phyloP scores from a whole-genome alignment of 2,113 vertebrate genomes.

The Podarcis cretensis region DNA sequence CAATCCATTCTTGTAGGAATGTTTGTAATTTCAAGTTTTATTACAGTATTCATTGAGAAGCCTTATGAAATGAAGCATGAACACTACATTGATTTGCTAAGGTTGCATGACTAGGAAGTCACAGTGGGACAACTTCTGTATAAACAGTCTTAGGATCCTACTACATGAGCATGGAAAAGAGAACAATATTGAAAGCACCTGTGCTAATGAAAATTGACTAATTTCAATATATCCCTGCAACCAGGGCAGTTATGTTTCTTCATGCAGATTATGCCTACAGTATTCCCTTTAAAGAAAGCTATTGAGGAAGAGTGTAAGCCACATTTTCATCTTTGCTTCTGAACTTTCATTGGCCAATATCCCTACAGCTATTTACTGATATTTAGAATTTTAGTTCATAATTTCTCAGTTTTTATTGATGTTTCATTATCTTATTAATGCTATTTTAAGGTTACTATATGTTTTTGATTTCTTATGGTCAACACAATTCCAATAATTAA shows the following conservation, averaged over 20 bases:
- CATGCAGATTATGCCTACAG: not conserved
- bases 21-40: not conserved
- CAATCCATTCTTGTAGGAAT: not conserved
- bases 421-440: constrained; percentile 2
- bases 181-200: not conserved
- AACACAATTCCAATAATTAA: not conserved
- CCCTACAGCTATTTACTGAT: not conserved
- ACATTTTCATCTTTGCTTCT: not conserved
- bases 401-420: not conserved
- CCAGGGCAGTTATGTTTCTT: not conserved
- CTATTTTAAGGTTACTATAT: not conserved
- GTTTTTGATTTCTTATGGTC: not conserved
- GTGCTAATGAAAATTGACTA: too few species aligned
- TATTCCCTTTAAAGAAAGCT: not conserved
- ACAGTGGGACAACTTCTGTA: not conserved
- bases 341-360: not conserved
- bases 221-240: not conserved
- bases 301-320: not conserved
- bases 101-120: not conserved
- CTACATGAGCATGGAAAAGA: not conserved
- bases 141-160: not conserved
- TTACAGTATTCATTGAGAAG: not conserved
- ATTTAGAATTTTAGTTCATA: not conserved
- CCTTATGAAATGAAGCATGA: not conserved
- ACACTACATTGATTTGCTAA: not conserved